These are phyloP conservation scores for Hypsopygia costalis DNA, from an alignment of 2,888 invertebrate genomes.

Conservation along the genomic window DNA sequence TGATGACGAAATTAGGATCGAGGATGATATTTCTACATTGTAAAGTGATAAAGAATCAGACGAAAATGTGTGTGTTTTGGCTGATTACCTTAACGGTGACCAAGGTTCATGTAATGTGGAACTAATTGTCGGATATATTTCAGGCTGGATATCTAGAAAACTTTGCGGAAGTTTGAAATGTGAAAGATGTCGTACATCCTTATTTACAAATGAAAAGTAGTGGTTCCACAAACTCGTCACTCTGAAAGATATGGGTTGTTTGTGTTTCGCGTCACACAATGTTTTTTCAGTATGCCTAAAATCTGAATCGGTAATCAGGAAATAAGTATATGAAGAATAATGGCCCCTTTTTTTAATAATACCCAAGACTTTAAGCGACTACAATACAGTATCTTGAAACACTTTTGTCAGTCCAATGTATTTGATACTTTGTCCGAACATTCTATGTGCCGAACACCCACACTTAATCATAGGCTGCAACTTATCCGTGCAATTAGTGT, in stretches of 20 bases:
- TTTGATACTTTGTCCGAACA: too few relatives aligned
- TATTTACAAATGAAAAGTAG: slow-evolving; percentile 11
- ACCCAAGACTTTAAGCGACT: too few relatives aligned
- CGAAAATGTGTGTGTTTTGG: too few relatives aligned
- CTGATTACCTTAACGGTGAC: too few relatives aligned
- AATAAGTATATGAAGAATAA: slow-evolving; percentile 2
- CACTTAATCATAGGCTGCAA: too few relatives aligned
- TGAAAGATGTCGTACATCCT: slow-evolving; percentile 12
- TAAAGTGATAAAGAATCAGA: too few relatives aligned
- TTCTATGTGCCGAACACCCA: too few relatives aligned
- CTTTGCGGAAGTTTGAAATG: slow-evolving; percentile 13
- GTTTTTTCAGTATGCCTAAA: slow-evolving; percentile 5
- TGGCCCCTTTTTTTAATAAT: background rate
- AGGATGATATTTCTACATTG: too few relatives aligned
- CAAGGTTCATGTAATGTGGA: too few relatives aligned
- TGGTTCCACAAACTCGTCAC: slow-evolving; percentile 17
- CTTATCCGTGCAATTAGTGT: too few relatives aligned
- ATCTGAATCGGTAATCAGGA: slow-evolving; percentile 2
- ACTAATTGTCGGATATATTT: slow-evolving; percentile 17
- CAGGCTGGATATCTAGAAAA: slow-evolving; percentile 14
- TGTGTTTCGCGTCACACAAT: slow-evolving; percentile 10
- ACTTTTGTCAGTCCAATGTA: too few relatives aligned
- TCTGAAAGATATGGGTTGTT: slow-evolving; percentile 13
- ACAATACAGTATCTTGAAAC: too few relatives aligned
- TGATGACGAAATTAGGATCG: background rate